Percentiles rank a stretch among this genome's conserved stretches.
Evolutionary conservation across 2,888 invertebrate species (phyloP).

Genomic region (Dorcus hopei): DNA sequence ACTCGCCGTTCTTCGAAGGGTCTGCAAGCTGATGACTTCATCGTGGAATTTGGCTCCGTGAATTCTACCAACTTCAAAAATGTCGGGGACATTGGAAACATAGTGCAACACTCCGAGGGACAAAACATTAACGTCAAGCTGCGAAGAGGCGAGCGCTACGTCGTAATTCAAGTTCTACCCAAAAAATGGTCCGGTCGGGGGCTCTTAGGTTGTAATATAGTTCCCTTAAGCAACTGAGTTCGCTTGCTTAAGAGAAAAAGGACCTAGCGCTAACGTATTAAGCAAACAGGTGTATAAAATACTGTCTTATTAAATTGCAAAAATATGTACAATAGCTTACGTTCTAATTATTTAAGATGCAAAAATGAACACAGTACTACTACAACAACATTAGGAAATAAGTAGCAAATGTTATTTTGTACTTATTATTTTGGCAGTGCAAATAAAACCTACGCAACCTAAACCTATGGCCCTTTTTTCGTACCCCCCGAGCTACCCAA

Average conservation of each 20-base stretch:
- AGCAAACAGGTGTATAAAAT: background rate
- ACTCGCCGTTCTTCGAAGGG: conserved; percentile 55
- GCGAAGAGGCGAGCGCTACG: conserved; percentile 52
- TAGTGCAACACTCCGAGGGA: conserved; percentile 63
- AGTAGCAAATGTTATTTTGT: background rate
- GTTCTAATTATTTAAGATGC: too few relatives aligned
- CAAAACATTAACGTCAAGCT: conserved; percentile 54
- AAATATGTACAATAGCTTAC: too few relatives aligned
- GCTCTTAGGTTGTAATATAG: conserved; percentile 69
- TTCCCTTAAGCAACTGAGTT: conserved; percentile 3
- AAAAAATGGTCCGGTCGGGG: conserved; percentile 76
- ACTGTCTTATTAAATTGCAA: too few relatives aligned
- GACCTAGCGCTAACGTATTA: too few relatives aligned
- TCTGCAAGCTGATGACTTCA: conserved; percentile 63
- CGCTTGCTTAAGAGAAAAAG: too few relatives aligned
- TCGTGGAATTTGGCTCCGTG: conserved; percentile 76
- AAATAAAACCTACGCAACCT: conserved; percentile 8
- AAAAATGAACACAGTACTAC: too few relatives aligned
- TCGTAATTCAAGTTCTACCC: conserved; percentile 64
- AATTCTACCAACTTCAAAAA: conserved; percentile 67
- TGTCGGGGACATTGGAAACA: conserved; percentile 63
- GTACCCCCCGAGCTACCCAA: conserved; percentile 50
- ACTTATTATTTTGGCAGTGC: conserved; percentile 16
- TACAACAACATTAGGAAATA: too few relatives aligned
- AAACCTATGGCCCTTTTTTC: conserved; percentile 55